These are phyloP conservation scores for Aphaenogaster rudis DNA, from an alignment of 1,140 invertebrate genomes.

Conservation along the genomic window DNA sequence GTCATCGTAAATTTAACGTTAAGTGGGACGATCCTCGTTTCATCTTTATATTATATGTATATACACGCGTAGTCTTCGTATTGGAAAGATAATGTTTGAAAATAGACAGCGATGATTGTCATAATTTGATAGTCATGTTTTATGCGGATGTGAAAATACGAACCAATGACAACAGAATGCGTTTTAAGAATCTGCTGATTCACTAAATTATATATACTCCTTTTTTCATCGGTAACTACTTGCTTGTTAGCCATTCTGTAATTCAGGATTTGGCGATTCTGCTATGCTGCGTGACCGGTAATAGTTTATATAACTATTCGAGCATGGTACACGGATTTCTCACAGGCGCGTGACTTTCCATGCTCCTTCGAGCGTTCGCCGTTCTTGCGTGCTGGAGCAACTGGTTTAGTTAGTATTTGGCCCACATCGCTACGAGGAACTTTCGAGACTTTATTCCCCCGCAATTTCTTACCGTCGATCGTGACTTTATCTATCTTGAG, in stretches of 20 bases:
- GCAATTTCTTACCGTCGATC: constrained; percentile 46
- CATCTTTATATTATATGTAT: background rate
- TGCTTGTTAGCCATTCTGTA: constrained; percentile 28
- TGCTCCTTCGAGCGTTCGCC: constrained; percentile 39
- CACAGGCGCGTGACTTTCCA: constrained; percentile 53
- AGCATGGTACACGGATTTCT: constrained; percentile 20
- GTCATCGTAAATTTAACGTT: background rate
- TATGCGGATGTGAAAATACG: background rate
- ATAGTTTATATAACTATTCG: constrained; percentile 61
- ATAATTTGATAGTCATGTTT: background rate
- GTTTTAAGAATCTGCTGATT: constrained; percentile 20
- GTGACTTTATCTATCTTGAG: constrained; percentile 7
- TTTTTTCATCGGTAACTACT: background rate
- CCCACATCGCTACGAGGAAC: constrained; percentile 31
- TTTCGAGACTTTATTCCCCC: constrained; percentile 41
- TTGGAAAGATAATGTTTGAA: background rate
- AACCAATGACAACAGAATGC: background rate
- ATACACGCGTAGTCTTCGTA: background rate
- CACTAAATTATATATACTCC: background rate
- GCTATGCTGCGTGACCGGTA: constrained; percentile 31
- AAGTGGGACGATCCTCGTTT: background rate
- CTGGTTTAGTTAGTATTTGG: constrained; percentile 59
- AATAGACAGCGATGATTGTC: background rate
- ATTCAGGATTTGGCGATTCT: constrained; percentile 21
- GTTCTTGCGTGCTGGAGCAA: constrained; percentile 36